Percentiles rank a stretch among this genome's conserved stretches.
Evolutionary conservation across 2,113 vertebrate species (phyloP).

Genomic region (Crotalus viridis): DNA sequence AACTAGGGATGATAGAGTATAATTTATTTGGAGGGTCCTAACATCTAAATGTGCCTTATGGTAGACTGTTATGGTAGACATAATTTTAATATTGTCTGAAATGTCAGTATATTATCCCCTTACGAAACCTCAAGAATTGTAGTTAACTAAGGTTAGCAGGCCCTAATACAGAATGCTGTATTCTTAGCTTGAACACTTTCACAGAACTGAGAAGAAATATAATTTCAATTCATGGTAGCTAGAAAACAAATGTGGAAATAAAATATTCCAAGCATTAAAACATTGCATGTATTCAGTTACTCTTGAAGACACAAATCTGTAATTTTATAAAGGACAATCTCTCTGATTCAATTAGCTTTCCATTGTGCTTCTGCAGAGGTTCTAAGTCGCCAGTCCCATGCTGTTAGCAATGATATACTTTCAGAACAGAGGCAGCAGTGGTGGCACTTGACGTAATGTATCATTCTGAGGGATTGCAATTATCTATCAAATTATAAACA

Average conservation of each 20-base stretch:
- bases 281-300: not conserved
- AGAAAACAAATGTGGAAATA: not conserved
- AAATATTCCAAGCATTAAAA: not conserved
- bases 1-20: not conserved
- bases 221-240: not conserved
- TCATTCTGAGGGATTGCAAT: constrained; percentile 2
- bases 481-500: constrained; percentile 16
- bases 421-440: constrained; percentile 5
- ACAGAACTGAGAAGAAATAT: not conserved
- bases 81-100: not conserved
- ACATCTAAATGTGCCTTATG: not conserved
- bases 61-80: not conserved
- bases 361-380: not conserved
- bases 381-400: not conserved
- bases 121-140: not conserved
- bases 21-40: not conserved
- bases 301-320: not conserved
- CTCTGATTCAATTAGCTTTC: constrained; percentile 18
- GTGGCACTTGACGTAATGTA: constrained; percentile 7
- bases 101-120: not conserved
- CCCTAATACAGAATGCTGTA: not conserved
- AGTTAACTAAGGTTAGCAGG: not conserved
- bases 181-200: not conserved
- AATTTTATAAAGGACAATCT: constrained; percentile 12
- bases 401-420: constrained; percentile 28